Percentiles rank a stretch among this genome's conserved stretches.
phyloP scores from a whole-genome alignment of 1,140 invertebrate genomes.

The Drosophila burlai region DNA sequence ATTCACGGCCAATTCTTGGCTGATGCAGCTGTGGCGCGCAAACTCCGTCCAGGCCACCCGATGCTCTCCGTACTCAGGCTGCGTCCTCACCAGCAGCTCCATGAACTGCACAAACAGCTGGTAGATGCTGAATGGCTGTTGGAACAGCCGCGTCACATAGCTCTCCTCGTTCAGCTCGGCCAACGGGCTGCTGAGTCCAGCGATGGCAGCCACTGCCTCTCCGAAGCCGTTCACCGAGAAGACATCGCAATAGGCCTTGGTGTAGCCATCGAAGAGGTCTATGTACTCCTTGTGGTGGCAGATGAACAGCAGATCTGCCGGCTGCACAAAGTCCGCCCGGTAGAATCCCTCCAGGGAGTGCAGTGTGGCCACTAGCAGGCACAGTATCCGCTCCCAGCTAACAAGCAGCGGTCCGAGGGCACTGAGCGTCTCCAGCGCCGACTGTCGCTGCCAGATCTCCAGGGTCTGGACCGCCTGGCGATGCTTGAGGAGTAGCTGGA shows the following conservation, averaged over 20 bases:
- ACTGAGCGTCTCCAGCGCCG: slow-evolving; percentile 30
- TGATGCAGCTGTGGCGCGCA: slow-evolving; percentile 69
- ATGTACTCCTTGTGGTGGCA: slow-evolving; percentile 90
- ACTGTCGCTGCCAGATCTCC: slow-evolving; percentile 62
- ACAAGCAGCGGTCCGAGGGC: slow-evolving; percentile 86
- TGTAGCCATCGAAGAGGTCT: slow-evolving; percentile 90
- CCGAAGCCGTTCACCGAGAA: slow-evolving; percentile 88
- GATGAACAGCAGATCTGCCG: slow-evolving; percentile 89
- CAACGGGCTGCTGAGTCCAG: slow-evolving; percentile 51
- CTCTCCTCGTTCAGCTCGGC: slow-evolving; percentile 70
- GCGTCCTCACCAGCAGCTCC: slow-evolving; percentile 65
- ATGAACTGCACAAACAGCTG: slow-evolving; percentile 74
- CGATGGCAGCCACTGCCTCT: slow-evolving; percentile 56
- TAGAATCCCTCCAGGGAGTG: slow-evolving; percentile 89
- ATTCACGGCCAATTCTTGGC: slow-evolving; percentile 79
- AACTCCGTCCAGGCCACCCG: slow-evolving; percentile 71
- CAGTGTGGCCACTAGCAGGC: slow-evolving; percentile 89
- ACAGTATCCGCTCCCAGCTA: slow-evolving; percentile 88
- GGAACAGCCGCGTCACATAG: slow-evolving; percentile 69
- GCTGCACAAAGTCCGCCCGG: slow-evolving; percentile 87
- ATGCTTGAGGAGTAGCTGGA: slow-evolving; percentile 70
- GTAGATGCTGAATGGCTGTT: slow-evolving; percentile 76
- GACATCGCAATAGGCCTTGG: slow-evolving; percentile 90
- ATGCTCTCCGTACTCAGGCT: slow-evolving; percentile 69
- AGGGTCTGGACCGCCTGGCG: slow-evolving; percentile 64